Base-by-base conservation (phyloP, 1,140 invertebrate species). In the Drosophila neocordata region DNA sequence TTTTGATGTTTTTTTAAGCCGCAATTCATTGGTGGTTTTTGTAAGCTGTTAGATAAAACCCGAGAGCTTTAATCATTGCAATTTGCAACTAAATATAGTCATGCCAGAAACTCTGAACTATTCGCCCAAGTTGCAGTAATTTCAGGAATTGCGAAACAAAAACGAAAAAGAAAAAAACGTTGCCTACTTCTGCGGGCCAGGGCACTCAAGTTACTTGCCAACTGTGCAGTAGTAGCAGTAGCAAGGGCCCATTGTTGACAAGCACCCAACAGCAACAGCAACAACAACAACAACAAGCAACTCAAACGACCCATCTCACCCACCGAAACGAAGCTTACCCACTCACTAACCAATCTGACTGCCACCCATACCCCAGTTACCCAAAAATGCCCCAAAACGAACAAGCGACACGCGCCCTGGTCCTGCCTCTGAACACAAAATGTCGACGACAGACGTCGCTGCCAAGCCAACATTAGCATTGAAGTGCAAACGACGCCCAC, bases 381-480 rank as follows among this genome's bases (percentile, higher is more conserved):
- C 71, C 66, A 75, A 85, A 85, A 85, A 63, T 62, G 72, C 69
- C 83, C 74, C 27, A 87, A 85, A 87, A 87, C 82, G 82, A 88
- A 87, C 83, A 82, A 87, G 79, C 82, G 83, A 87, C 83, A 87
- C 82, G 82, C 82, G 82, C 80, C 83, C 83, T 69, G 73, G 66
- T 61, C 66, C 67, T 69, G 74, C 48, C 53, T 56, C 65, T 58
- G 51, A 31, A 65, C 59, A 53, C 58, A 85, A 81, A 81, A 87
- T 88, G 83, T 88, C 84, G 83, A 88, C 83, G 76, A 88, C 83
- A 88, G 83, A 88, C 83, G 83, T 60, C 83, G 79, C 82, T 84
- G 82, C 75, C 88, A 90, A 89, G 79, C 79, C 88, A 84, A 89
- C 84, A 90, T 90, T 90, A 90, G 88, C 88, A 90, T 90, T 87